These are phyloP conservation scores for Loxodonta africana DNA, from an alignment of 2,113 vertebrate genomes.

Conservation along the genomic window DNA sequence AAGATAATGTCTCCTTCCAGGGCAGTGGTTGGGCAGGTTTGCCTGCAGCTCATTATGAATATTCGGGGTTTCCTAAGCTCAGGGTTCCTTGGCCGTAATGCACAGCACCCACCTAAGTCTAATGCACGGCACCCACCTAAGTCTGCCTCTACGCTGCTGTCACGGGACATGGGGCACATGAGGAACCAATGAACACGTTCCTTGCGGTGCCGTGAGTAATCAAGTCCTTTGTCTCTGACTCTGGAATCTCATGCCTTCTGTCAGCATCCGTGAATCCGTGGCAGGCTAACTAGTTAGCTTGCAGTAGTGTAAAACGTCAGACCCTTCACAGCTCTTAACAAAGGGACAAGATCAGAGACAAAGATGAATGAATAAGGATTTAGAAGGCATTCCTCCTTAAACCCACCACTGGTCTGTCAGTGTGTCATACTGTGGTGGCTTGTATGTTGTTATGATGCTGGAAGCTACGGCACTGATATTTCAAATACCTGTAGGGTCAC, in stretches of 20 bases:
- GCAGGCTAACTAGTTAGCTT: background rate
- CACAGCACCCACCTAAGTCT: background rate
- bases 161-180: background rate
- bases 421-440: background rate
- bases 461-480: background rate
- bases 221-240: background rate
- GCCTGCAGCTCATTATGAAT: background rate
- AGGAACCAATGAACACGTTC: rapidly evolving
- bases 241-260: background rate
- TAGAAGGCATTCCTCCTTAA: background rate
- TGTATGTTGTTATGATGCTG: background rate
- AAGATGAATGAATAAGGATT: background rate
- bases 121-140: background rate
- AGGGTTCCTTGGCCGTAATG: rapidly evolving
- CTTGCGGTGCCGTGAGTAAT: background rate
- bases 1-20: background rate
- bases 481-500: background rate
- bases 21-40: background rate
- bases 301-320: background rate
- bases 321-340: background rate
- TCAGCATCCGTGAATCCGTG: background rate
- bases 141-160: rapidly evolving
- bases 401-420: background rate
- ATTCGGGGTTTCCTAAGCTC: background rate
- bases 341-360: background rate